These are phyloP conservation scores for Pantherophis alleghaniensis DNA, from an alignment of 2,797 vertebrate genomes.

Conservation along the genomic window DNA sequence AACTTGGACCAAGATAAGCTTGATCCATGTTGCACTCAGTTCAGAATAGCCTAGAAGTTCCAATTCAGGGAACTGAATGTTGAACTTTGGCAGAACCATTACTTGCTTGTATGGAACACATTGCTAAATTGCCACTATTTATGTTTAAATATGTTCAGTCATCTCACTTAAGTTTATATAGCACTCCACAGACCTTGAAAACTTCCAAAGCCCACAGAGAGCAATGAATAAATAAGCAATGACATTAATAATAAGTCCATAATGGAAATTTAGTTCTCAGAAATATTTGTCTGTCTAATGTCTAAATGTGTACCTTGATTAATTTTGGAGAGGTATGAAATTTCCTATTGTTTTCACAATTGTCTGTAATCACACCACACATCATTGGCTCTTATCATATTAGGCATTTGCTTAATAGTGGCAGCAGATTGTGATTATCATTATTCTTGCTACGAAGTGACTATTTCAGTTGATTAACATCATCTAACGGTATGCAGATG, in stretches of 20 bases:
- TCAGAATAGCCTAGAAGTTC: background rate
- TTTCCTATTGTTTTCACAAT: background rate
- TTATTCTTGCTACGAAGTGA: background rate
- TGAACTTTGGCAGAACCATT: background rate
- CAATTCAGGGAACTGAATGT: background rate
- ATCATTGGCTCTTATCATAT: conserved; percentile 3
- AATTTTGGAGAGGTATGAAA: background rate
- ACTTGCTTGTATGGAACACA: background rate
- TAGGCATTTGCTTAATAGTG: background rate
- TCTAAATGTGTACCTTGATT: background rate
- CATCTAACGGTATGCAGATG: background rate
- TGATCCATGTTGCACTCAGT: background rate
- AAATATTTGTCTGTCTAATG: background rate
- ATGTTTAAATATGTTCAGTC: background rate
- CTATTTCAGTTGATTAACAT: background rate
- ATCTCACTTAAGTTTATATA: background rate
- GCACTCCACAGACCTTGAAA: background rate
- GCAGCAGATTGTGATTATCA: background rate
- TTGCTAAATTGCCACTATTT: background rate
- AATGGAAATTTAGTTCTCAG: background rate
- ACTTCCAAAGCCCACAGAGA: background rate
- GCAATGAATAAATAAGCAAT: background rate
- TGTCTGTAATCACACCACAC: background rate
- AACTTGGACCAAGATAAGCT: background rate
- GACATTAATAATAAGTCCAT: background rate